Percentiles rank a stretch among this genome's conserved stretches.
Conservation (phyloP, 2,888 invertebrate species). For the Alloplasta piceator region DNA sequence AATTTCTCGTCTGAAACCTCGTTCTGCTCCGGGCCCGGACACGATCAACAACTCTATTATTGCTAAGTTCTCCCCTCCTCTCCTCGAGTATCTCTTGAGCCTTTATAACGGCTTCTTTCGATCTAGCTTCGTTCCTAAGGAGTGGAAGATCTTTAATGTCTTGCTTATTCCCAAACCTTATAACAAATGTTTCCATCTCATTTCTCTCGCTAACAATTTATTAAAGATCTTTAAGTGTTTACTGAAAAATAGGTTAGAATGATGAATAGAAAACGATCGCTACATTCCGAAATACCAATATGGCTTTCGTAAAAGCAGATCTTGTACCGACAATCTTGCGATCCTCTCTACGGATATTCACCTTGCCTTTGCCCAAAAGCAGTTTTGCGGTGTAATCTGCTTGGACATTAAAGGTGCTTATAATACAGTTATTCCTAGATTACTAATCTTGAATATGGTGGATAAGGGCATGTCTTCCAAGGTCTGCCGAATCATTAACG, state of each 20-base stretch:
- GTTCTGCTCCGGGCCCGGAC: too few relatives aligned
- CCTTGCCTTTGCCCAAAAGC: constrained; percentile 15
- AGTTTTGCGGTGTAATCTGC: too few relatives aligned
- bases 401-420: too few relatives aligned
- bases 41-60: too few relatives aligned
- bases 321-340: constrained; percentile 16
- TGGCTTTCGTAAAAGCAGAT: constrained; percentile 13
- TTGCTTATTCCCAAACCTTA: not conserved
- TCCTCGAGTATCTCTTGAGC: too few relatives aligned
- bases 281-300: constrained; percentile 11
- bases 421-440: not conserved
- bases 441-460: not conserved
- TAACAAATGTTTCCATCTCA: not conserved
- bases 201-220: constrained; percentile 3
- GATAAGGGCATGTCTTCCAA: too few relatives aligned
- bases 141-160: not conserved
- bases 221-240: constrained; percentile 2
- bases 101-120: too few relatives aligned
- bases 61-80: too few relatives aligned
- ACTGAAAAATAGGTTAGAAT: too few relatives aligned
- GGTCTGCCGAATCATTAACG: too few relatives aligned
- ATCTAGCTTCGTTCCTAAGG: too few relatives aligned
- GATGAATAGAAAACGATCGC: not conserved
- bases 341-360: constrained; percentile 19
- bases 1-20: too few relatives aligned